Evolutionary conservation across 2,888 invertebrate genomes (phyloP), one percentile per base, ranked within the genome.

Genomic region (Aromia moschata): DNA sequence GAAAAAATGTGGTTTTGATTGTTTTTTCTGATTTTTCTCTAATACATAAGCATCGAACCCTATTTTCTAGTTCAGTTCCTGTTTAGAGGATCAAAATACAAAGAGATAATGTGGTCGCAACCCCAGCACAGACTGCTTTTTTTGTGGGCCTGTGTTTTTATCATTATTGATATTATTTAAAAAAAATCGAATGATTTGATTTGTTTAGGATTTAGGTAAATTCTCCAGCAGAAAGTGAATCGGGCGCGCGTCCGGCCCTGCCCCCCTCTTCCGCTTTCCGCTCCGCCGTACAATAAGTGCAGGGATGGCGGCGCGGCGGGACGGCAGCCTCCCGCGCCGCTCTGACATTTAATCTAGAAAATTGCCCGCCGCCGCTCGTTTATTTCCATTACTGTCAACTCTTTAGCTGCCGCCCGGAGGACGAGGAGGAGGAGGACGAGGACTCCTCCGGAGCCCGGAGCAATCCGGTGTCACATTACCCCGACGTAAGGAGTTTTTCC

Each of bases 261-360:
- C 3, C n/a, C n/a, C 10, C 9, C 15, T 36, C 51, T 60, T 58
- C 54, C 56, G 56, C 64, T 52, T 61, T 55, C 46, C 53, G 41
- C 58, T 47, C 54, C 43, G 30, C 41, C 38, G 12, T 40, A 57
- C 56, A 44, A 51, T 53, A 43, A 59, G 55, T 55, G 59, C 54
- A 62, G 64, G 58, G 52, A 62, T 46, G 58, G 64, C 77, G 85
- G 75, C 85, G 65, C 57, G 60, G 62, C 64, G 45, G 65, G 57
- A 62, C 62, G 60, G n/a, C n/a, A n/a, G 51, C 70, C 67, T 76
- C 76, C 77, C 77, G 74, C 78, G 77, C 80, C 77, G 78, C 79
- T 81, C 82, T 84, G 84, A 84, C 85, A 84, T 85, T 85, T 85
- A 85, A 85, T 85, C 85, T 85, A 84, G 84, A 83, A 85, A 85